Evolutionary conservation across 2,888 invertebrate species (phyloP), one percentile per base, ranked within the genome.

Genomic region (Reticulitermes lucifugus): DNA sequence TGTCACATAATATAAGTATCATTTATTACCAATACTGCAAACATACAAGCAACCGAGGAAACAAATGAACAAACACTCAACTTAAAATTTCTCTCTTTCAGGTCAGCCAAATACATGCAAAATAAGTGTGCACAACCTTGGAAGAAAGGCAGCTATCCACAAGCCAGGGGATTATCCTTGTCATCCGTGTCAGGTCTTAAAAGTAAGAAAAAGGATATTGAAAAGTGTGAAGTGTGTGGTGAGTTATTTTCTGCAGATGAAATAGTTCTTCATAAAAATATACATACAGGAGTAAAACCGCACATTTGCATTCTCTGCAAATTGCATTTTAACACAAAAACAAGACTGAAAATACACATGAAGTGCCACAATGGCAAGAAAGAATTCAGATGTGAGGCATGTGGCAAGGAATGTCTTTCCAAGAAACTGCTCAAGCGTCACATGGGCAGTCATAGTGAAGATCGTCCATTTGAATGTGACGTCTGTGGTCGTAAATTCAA

Each of bases 401-500:
- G 87, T 65, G 84, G 83, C 21, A 87, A 86, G 65, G 85, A 85
- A 73, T 87, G 86, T 55, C 59, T 86, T 9, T 84, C 84, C 21
- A 85, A 83, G 55, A 85, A 86, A 71, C 71, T 82, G 25, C 46
- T 86, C 4, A 84, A 83, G 35, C 55, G 85, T 25, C 87, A 87
- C 79, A 83, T 85, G 86, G 84, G 84, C 35, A 86, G 86, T 60
- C 87, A 87, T 77, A 84, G 86, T 79, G 86, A 86, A 41, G 82
- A 84, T 29, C 80, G 86, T 14, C 85, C 83, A 3, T 85, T 80
- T 18, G 46, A 85, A 71, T 86, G 86, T 25, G 84, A 86, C 14
- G 83, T 86, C 7, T 88, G 88, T 79, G n/a, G 84, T 9, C 86
- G 87, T 51, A 82, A 79, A 18, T 88, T 87, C 71, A 86, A 87